phyloP scores from a whole-genome alignment of 2,113 vertebrate species.

The Hippocampus comes region DNA sequence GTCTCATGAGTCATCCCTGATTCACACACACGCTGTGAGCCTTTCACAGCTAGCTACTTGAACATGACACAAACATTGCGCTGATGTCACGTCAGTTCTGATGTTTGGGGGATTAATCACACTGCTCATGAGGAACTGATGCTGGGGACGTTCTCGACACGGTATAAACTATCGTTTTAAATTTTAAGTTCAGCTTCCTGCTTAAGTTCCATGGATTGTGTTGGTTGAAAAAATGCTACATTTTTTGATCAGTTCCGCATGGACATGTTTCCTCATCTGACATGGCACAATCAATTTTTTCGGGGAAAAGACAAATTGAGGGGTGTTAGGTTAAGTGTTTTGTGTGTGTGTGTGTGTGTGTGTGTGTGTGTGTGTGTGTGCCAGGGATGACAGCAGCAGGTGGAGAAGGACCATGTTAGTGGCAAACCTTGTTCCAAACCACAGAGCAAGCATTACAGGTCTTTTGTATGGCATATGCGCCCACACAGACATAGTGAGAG shows the following conservation, averaged over 20 bases:
- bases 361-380: background rate
- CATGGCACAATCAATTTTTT: background rate
- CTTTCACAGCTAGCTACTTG: conserved; percentile 28
- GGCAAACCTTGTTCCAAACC: conserved; percentile 33
- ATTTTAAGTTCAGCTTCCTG: background rate
- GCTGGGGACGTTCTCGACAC: background rate
- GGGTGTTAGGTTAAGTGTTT: conserved; percentile 2
- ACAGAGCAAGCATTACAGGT: conserved; percentile 14
- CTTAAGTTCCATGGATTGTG: background rate
- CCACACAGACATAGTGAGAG: conserved; percentile 1
- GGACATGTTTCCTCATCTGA: background rate
- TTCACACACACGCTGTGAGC: conserved; percentile 10
- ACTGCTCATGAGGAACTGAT: background rate
- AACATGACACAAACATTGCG: background rate
- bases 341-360: conserved; percentile 22
- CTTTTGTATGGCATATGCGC: conserved; percentile 21
- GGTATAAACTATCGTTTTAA: background rate
- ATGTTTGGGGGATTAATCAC: background rate
- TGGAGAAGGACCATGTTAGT: conserved; percentile 41
- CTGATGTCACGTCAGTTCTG: background rate
- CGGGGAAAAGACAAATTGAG: background rate
- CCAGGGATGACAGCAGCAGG: conserved; percentile 33
- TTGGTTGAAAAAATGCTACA: background rate
- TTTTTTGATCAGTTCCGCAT: background rate
- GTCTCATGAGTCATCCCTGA: conserved; percentile 39